Conservation (phyloP, 2,888 invertebrate species). For the Sthenelais limicola region DNA sequence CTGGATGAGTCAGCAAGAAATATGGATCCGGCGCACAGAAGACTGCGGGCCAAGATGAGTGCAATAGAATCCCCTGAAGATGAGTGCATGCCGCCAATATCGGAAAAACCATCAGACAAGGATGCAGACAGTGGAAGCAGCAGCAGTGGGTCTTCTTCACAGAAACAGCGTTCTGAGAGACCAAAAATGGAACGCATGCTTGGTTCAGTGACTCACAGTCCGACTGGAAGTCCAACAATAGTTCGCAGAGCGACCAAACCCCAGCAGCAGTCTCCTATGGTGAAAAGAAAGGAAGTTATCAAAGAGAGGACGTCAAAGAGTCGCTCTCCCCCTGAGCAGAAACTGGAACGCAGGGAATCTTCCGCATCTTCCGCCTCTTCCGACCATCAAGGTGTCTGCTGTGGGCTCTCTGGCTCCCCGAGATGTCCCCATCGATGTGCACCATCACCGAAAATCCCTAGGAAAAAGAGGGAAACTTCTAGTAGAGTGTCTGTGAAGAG, state of each 20-base stretch:
- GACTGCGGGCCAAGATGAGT: constrained; percentile 27
- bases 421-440: neutral
- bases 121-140: neutral
- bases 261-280: constrained; percentile 10
- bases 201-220: constrained; percentile 14
- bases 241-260: neutral
- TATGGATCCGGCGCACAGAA: neutral
- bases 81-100: neutral
- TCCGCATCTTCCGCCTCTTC: neutral
- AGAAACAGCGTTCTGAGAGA: constrained; percentile 19
- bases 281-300: neutral
- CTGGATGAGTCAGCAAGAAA: neutral
- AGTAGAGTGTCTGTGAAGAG: no score
- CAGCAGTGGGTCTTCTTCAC: neutral
- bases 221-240: neutral
- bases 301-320: constrained; percentile 25
- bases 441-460: neutral
- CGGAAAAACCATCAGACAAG: neutral
- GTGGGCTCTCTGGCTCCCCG: constrained; percentile 18
- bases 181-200: constrained; percentile 24
- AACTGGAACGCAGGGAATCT: neutral
- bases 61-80: constrained; percentile 22
- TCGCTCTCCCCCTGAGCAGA: constrained; percentile 18
- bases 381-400: constrained; percentile 6
- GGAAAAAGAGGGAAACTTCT: constrained; percentile 1